Evolutionary conservation across 2,797 vertebrate genomes (phyloP), one percentile per base, ranked within the genome.

Genomic region (Acridotheres tristis): DNA sequence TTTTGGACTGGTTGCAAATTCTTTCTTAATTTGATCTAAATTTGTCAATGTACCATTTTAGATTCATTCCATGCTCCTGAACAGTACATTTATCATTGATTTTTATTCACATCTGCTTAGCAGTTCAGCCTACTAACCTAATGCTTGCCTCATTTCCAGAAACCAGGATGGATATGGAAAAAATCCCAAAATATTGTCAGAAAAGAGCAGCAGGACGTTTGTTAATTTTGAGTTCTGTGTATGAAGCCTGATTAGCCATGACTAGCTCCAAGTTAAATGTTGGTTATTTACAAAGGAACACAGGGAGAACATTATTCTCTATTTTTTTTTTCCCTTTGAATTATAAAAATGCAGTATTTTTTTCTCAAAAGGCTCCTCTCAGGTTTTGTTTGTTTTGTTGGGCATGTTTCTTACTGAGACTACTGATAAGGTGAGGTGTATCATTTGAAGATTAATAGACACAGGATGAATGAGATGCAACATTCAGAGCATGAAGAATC

Each of bases 391-490:
- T n/a, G 2, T 43, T 81, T 87, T 78, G 8, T 68, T 59, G 5
- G 3, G 8, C 80, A 58, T 82, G 34, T 81, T 90, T 88, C 58
- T 83, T 74, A 51, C n/a, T 73, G 66, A 94, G 84, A 55, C 11
- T 45, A 29, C 42, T 78, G 45, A 47, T 65, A 71, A 63, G 42
- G 57, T 62, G 89, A 93, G 36, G 57, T 74, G 15, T 90, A 75
- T 96, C 81, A 80, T 97, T 97, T 97, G 90, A 96, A 96, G 95
- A 97, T 97, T 94, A 96, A 98, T 96, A 96, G 86, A 81, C 93
- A 93, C 36, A 18, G 30, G 32, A 89, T 90, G 82, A 67, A 91
- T 96, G 90, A 97, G 89, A 89, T 93, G 94, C 90, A 95, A 59
- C 68, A 92, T 91, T 95, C 85, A 69, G 66, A 97, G 97, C 97